Base-by-base conservation (phyloP, 1,140 invertebrate species). In the Anoplophora glabripennis region DNA sequence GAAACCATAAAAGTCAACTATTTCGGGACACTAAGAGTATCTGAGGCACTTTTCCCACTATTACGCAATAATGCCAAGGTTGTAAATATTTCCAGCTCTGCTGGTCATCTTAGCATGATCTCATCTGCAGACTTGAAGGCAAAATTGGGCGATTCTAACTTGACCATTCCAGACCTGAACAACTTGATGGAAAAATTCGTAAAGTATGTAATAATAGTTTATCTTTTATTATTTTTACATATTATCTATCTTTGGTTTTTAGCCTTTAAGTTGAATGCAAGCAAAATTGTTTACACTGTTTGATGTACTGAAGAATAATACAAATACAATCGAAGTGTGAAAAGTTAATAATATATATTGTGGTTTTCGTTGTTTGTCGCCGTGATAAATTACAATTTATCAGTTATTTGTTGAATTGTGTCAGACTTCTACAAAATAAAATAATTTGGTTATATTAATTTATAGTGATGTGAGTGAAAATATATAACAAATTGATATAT, bases 1-100 rank as follows among this genome's bases (percentile, higher is more conserved):
- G 77, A 84, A 52, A 89, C 88, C 0, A 65, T 88, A 0, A 73
- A 72, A 38, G 82, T 85, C 0, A 92, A 92, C 74, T 90, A 84
- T 69, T 87, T 84, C 66, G 81, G 79, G 11, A 79, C 84, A 1
- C 63, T 86, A 9, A 76, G 79, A 38, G 78, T 84, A 10, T 90
- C 86, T 65, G 74, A 86, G 8, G 75, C 75, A 17, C 67, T 92
- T 1, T 87, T 89, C 69, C 88, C 89, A 7, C 63, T 91, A 5
- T 72, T 92, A 4, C 73, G 79, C 44, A 74, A 81, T 37, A 81
- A 86, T 65, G 87, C 85, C 7, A 80, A 86, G 72, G 86, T 92
- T 12, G 84, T 89, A 0, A 88, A 90, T 74, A 56, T 92, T 0
- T 90, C 88, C 0, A 90, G 88, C 74, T 81, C 80, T 38, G 66